Conservation (phyloP, 2,797 vertebrate species). For the Notolabrus celidotus region DNA sequence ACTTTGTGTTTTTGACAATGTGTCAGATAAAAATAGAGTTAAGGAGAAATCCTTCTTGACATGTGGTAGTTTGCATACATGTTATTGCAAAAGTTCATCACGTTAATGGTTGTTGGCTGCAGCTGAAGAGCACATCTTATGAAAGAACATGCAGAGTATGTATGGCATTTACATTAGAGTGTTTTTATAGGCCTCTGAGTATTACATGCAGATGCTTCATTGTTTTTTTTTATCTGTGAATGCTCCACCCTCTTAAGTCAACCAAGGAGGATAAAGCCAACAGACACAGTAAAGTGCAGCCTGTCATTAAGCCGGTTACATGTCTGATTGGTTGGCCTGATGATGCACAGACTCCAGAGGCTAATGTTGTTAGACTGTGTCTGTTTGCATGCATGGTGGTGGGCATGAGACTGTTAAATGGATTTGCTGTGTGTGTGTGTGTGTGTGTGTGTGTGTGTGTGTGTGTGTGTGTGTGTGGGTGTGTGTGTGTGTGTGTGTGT, state of each 20-base stretch:
- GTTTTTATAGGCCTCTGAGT: background rate
- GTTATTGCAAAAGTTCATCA: too few relatives aligned
- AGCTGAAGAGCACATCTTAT: background rate
- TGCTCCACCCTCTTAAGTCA: background rate
- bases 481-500: slow-evolving; percentile 26
- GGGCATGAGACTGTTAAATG: slow-evolving; percentile 23
- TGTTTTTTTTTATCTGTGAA: background rate
- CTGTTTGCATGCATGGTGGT: slow-evolving; percentile 25
- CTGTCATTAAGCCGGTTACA: background rate
- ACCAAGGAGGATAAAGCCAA: background rate
- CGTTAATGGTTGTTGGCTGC: too few relatives aligned
- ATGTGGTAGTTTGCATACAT: too few relatives aligned
- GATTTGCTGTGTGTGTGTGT: slow-evolving; percentile 33
- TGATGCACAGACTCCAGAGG: background rate
- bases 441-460: slow-evolving; percentile 17
- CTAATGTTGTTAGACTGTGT: slow-evolving; percentile 34
- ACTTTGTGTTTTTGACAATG: too few relatives aligned
- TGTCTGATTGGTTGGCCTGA: background rate
- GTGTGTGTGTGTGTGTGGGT: slow-evolving; percentile 17
- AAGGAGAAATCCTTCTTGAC: too few relatives aligned
- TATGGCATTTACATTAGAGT: background rate
- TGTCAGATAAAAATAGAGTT: too few relatives aligned
- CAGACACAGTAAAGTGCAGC: background rate
- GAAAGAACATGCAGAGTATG: background rate
- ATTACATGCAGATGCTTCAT: slow-evolving; percentile 3